Base-by-base conservation (phyloP, 2,113 vertebrate genomes). In the Pseudorectes ferrugineus region DNA sequence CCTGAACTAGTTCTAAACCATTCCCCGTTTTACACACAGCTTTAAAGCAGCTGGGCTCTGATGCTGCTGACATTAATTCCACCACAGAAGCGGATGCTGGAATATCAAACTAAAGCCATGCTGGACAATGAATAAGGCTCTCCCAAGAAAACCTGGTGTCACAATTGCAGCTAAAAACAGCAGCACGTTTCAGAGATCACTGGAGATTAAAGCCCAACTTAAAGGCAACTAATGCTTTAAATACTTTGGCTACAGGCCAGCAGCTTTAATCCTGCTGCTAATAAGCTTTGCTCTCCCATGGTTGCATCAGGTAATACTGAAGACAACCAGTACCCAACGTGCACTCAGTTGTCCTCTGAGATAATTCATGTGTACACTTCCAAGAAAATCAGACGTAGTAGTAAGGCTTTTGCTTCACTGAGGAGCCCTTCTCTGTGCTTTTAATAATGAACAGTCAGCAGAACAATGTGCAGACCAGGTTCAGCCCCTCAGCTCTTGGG, bases 191-290 rank as follows among this genome's bases (percentile, higher is more conserved):
- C 63, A 91, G 54, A 89, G 62, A 88, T 24, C 42, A 16, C 16
- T 2, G 1, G 29, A 87, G 61, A 85, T 24, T 55, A 86, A 84
- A 61, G 23, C 33, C 14, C 10, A 81, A 61, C 8, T 52, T 80
- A 43, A 78, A 52, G 45, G 45, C 72, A 66, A 63, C 40, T 85
- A 86, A 88, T 29, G 22, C 82, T 88, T 84, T 77, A 74, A 95
- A 62, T 43, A 62, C 38, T 78, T 21, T 40, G 73, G 74, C 73
- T 67, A 71, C 13, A 43, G 3, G 74, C 62, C 85, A 96, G 33
- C 17, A 85, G n/a, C 70, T 85, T 78, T 85, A 95, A 89, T 88
- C 43, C 70, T 36, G 43, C 66, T 42, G 66, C 74, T 94, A 90
- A 89, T 65, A 66, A 88, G 93, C 77, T 95, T 91, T 92, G 73